phyloP scores from a whole-genome alignment of 2,797 vertebrate genomes.

The Poeciliopsis gracilis region DNA sequence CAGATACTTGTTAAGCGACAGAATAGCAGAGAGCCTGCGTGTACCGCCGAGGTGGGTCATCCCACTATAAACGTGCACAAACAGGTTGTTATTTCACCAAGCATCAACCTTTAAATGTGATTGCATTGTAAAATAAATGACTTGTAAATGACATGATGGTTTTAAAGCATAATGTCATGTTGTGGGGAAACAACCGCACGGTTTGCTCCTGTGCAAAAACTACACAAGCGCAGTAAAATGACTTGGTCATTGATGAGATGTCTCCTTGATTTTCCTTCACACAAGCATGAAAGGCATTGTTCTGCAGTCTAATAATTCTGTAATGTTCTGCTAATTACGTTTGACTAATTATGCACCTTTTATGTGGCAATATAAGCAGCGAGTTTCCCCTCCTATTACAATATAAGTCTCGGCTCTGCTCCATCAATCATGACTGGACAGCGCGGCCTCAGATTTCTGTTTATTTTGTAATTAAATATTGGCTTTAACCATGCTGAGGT shows the following conservation, averaged over 20 bases:
- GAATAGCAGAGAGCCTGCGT: constrained; percentile 36
- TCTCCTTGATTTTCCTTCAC: constrained; percentile 72
- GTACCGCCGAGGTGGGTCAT: constrained; percentile 35
- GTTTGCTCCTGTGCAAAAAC: constrained; percentile 31
- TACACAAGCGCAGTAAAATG: constrained; percentile 30
- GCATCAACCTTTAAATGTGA: constrained; percentile 36
- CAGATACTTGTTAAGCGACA: constrained; percentile 50
- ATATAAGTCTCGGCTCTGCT: constrained; percentile 68
- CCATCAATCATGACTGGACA: constrained; percentile 76
- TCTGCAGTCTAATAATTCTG: constrained; percentile 72
- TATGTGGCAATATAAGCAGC: constrained; percentile 74
- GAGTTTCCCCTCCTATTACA: constrained; percentile 71
- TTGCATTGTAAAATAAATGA: constrained; percentile 23
- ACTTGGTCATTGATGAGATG: constrained; percentile 57
- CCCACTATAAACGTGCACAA: constrained; percentile 43
- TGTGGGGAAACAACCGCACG: constrained; percentile 18
- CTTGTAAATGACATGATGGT: constrained; percentile 13
- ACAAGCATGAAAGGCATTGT: constrained; percentile 79
- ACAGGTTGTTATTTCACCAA: constrained; percentile 13
- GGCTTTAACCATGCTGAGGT: constrained; percentile 73
- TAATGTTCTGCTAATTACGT: constrained; percentile 84
- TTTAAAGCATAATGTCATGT: constrained; percentile 7
- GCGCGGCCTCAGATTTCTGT: constrained; percentile 74
- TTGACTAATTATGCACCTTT: constrained; percentile 82
- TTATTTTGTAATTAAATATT: constrained; percentile 84